Percentiles rank a stretch among this genome's conserved stretches.
These are phyloP conservation scores for Tetramorium alpestre DNA, from an alignment of 1,140 invertebrate species.

Conservation along the genomic window DNA sequence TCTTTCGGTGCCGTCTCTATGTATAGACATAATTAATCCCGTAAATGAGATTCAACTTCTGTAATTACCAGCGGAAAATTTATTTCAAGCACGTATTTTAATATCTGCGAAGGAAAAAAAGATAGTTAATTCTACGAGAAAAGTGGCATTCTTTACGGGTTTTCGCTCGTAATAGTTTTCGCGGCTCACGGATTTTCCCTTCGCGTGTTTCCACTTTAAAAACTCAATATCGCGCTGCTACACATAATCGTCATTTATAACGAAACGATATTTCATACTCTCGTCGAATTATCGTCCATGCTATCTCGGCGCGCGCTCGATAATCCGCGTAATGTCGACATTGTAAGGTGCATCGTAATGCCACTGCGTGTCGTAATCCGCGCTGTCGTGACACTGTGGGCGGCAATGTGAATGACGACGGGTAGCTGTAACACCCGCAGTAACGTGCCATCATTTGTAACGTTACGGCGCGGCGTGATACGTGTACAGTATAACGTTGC, in stretches of 20 bases:
- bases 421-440: not conserved
- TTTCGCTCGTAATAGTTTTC: not conserved
- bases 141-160: not conserved
- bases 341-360: not conserved
- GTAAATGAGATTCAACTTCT: not conserved
- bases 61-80: not conserved
- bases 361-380: not conserved
- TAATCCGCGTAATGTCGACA: conserved; percentile 8
- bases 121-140: not conserved
- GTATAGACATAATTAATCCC: not conserved
- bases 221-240: not conserved
- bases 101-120: not conserved
- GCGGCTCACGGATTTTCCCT: too few relatives aligned
- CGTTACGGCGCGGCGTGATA: not conserved
- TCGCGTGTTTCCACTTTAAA: not conserved
- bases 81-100: conserved; percentile 3
- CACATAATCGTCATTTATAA: not conserved
- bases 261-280: conserved; percentile 17
- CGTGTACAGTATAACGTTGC: not conserved
- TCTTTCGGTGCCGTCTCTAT: not conserved
- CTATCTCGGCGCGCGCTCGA: conserved; percentile 5
- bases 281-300: not conserved
- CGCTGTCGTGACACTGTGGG: not conserved
- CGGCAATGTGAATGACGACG: not conserved
- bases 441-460: conserved; percentile 34